Evolutionary conservation across 2,797 vertebrate species (phyloP).

Genomic region (Molothrus ater): DNA sequence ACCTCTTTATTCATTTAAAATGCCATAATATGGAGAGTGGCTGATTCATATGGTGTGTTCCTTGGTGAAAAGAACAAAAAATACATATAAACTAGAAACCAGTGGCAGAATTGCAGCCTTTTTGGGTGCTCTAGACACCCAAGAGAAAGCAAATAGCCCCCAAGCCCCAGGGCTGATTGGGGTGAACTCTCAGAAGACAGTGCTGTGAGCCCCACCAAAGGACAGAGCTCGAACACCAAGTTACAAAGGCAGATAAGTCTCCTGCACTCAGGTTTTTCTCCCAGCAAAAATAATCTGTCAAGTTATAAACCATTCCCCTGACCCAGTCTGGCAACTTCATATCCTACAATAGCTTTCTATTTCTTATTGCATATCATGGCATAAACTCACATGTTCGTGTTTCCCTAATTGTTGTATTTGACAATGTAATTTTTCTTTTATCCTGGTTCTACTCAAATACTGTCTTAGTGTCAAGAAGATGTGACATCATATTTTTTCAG

Average conservation of each 20-base stretch:
- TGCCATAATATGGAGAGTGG: neutral
- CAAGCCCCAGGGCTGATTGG: neutral
- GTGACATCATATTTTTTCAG: neutral
- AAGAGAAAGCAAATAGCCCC: neutral
- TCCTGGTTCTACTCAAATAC: neutral
- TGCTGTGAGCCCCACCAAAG: neutral
- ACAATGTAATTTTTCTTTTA: neutral
- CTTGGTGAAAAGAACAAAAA: neutral
- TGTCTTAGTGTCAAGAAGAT: neutral
- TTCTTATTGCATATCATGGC: neutral
- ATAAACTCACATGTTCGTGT: neutral
- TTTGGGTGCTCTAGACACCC: too few species aligned
- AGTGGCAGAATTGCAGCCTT: neutral
- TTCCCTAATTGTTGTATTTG: neutral
- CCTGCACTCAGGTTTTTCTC: neutral
- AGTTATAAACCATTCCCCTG: neutral
- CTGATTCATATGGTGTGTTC: neutral
- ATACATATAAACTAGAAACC: neutral
- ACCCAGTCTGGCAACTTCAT: neutral
- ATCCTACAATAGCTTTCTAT: neutral
- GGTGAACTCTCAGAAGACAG: neutral
- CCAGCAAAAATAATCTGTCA: neutral
- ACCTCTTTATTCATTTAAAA: neutral
- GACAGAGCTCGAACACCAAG: neutral
- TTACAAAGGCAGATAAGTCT: neutral